Base-by-base conservation (phyloP, 2,888 invertebrate species). In the Pandemis cinnamomeana region DNA sequence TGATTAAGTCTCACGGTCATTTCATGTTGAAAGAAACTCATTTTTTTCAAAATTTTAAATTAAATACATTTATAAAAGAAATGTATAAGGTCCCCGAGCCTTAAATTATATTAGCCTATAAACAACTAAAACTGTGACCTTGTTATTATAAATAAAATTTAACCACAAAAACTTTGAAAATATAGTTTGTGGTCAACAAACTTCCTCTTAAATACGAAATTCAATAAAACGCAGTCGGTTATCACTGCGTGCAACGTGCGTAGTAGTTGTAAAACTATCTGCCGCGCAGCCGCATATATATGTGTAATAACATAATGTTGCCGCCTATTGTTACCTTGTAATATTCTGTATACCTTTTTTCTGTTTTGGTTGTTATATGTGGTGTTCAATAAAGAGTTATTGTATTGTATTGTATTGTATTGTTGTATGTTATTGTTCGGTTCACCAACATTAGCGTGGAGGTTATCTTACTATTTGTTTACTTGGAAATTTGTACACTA, bases 221-320 rank as follows among this genome's bases (percentile, higher is more conserved):
- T 79, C 78, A 82, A 81, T 82, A 82, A 80, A 82, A 80, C 81
- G 82, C 84, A 82, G 81, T 81, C 53, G 68, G 80, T 88, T 89
- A 89, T 89, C 89, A 75, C 60, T n/a, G 44, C 60, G 76, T 75
- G 80, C 79, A 20, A 78, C 81, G 80, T 80, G 81, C 82, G 82
- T 84, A 84, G 85, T 88, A 83, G 72, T 72, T 69, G 88, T 89
- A 88, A 86, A 88, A 86, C 86, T 87, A 89, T 89, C 89, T 80
- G 76, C 53, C 71, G 62, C 71, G 75, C 27, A 70, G 71, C 62
- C 68, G 20, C 55, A 42, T 44, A 55, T 27, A 48, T 48, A n/a
- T 73, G 15, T 69, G 60, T 69, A 44, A 44, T 36, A 36, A 36
- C 27, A 36, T 42, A 61, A n/a, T n/a, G n/a, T n/a, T n/a, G n/a